These are phyloP conservation scores for Heliconius hermathena DNA, from an alignment of 1,140 invertebrate species.

Conservation along the genomic window DNA sequence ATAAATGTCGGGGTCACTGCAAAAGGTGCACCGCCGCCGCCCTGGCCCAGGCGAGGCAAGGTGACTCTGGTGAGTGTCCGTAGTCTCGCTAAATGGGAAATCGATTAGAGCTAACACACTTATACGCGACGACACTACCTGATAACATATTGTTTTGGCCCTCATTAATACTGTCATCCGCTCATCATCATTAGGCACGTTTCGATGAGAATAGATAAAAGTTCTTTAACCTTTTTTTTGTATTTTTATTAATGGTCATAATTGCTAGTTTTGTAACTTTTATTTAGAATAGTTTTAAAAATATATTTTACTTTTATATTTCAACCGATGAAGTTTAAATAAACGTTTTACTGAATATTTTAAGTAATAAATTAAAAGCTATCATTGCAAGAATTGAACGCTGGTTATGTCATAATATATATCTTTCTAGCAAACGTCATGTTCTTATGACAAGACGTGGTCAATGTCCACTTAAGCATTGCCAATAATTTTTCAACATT, in stretches of 20 bases:
- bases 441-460: constrained; percentile 1
- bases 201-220: constrained; percentile 22
- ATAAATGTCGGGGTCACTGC: constrained; percentile 61
- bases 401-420: background rate
- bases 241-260: background rate
- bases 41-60: constrained; percentile 58
- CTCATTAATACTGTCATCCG: constrained; percentile 31
- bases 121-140: constrained; percentile 19
- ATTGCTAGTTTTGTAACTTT: constrained; percentile 9
- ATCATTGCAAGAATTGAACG: background rate
- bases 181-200: constrained; percentile 28
- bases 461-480: constrained; percentile 14
- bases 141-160: constrained; percentile 17
- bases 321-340: background rate
- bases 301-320: background rate
- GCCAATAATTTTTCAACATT: constrained; percentile 21
- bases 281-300: background rate
- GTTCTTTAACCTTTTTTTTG: constrained; percentile 23
- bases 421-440: constrained; percentile 17
- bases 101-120: constrained; percentile 36
- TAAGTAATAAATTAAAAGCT: background rate
- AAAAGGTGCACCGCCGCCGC: constrained; percentile 68
- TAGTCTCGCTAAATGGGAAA: constrained; percentile 46
- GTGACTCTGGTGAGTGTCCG: constrained; percentile 68
- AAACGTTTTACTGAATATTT: background rate